phyloP scores from a whole-genome alignment of 2,113 vertebrate genomes.

The Lonchura striata region DNA sequence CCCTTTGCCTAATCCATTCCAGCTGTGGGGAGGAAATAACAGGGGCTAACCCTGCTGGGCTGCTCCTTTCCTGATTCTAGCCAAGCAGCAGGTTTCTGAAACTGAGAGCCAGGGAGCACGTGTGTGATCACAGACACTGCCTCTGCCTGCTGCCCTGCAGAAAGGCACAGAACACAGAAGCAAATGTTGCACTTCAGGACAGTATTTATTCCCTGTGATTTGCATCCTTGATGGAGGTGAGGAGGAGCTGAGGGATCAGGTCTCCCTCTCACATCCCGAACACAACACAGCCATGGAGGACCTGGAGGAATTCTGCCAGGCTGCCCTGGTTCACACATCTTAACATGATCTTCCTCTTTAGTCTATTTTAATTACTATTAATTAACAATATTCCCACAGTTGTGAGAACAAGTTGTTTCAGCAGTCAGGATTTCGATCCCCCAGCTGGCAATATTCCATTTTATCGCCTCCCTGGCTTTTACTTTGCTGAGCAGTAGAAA shows the following conservation, averaged over 20 bases:
- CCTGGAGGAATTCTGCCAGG: not conserved
- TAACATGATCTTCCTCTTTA: not conserved
- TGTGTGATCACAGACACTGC: not conserved
- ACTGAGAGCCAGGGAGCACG: accelerated
- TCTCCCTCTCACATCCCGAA: not conserved
- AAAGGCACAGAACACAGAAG: not conserved
- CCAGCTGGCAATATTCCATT: not conserved
- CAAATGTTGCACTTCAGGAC: not conserved
- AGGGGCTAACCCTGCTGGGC: not conserved
- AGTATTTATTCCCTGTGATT: not conserved
- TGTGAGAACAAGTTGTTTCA: not conserved
- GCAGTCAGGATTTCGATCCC: not conserved
- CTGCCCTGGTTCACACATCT: not conserved
- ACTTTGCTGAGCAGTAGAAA: not conserved
- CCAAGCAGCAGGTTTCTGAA: not conserved
- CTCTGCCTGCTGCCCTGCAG: not conserved
- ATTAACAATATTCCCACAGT: not conserved
- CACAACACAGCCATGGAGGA: accelerated
- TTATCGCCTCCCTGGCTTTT: not conserved
- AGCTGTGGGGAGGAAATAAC: not conserved
- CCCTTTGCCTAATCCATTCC: not conserved
- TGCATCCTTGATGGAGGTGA: not conserved
- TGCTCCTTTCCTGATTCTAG: not conserved
- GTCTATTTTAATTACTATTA: not conserved
- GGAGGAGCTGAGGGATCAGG: not conserved